Evolutionary conservation across 2,888 invertebrate genomes (phyloP).

Genomic region (Acholoe squamosa): DNA sequence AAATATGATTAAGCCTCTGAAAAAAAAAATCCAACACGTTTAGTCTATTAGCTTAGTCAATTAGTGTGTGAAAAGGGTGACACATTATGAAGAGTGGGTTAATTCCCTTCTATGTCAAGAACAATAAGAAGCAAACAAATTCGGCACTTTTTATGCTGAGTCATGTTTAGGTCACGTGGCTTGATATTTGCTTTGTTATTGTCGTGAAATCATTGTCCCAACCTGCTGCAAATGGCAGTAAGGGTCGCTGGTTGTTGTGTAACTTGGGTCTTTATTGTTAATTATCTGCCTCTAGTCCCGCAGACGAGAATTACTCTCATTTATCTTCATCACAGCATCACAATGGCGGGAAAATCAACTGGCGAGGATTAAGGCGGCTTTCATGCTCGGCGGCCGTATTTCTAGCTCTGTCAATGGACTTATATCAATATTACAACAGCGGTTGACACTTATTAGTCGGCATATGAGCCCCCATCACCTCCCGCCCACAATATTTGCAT

Average conservation of each 20-base stretch:
- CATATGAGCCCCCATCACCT: constrained; percentile 11
- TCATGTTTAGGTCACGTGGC: constrained; percentile 33
- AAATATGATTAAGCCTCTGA: too few species aligned
- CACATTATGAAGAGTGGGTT: neutral
- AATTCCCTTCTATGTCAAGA: neutral
- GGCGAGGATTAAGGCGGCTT: neutral
- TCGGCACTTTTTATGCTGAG: constrained; percentile 39
- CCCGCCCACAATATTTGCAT: constrained; percentile 46
- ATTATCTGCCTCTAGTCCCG: neutral
- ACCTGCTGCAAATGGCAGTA: neutral
- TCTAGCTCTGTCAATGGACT: constrained; percentile 13
- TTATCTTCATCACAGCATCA: constrained; percentile 6
- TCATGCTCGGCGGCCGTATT: neutral
- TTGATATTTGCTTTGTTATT: neutral
- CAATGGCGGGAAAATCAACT: neutral
- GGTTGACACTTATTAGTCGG: constrained; percentile 39
- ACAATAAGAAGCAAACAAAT: constrained; percentile 9
- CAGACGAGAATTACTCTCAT: constrained; percentile 39
- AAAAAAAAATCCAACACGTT: too few species aligned
- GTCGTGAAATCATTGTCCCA: neutral
- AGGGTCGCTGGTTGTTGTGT: constrained; percentile 31
- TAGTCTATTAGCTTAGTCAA: too few species aligned
- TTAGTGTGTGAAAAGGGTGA: too few species aligned
- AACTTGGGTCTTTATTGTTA: neutral
- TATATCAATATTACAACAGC: constrained; percentile 57